A percentile compares a stretch with the other conserved stretches of the same genome.
Evolutionary conservation across 37 sponge, comb jelly and placozoan species (phyloP).

Genomic region (Bolinopsis microptera): DNA sequence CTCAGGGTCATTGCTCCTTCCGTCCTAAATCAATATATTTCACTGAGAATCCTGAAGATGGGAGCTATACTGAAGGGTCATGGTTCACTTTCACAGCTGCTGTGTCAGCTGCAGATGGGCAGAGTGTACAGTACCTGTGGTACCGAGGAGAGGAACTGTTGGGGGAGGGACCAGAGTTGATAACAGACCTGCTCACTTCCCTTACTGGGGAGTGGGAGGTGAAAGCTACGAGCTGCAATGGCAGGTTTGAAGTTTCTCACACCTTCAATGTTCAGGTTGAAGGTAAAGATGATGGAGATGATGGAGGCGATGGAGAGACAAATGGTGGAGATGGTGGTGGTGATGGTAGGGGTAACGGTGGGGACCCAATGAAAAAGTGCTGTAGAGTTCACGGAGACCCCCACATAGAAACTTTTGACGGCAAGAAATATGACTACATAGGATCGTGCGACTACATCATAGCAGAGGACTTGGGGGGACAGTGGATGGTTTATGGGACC

Average conservation of each 20-base stretch:
- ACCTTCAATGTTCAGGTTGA: not conserved
- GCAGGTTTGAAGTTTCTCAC: not conserved
- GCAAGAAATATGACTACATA: conserved; percentile 3
- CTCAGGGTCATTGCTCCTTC: not conserved
- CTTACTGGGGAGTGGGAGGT: not conserved
- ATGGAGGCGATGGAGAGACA: not conserved
- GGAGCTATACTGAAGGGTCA: not conserved
- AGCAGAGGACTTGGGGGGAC: not conserved
- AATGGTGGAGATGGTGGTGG: not conserved
- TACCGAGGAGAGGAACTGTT: not conserved
- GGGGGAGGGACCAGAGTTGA: not conserved
- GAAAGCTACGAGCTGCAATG: not conserved
- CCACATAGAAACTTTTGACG: not conserved
- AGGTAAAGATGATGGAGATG: not conserved
- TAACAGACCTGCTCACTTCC: not conserved
- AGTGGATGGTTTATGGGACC: conserved; percentile 6
- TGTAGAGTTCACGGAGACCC: not conserved
- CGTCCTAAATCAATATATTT: not conserved
- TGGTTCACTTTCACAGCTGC: not conserved
- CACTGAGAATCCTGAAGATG: not conserved
- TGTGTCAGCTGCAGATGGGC: not conserved
- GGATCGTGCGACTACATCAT: not conserved
- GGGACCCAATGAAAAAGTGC: not conserved
- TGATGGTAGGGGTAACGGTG: not conserved
- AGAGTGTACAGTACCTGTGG: not conserved